A percentile compares a stretch with the other conserved stretches of the same genome.
These are phyloP conservation scores for Eremophila alpestris DNA, from an alignment of 2,797 vertebrate species.

Conservation along the genomic window DNA sequence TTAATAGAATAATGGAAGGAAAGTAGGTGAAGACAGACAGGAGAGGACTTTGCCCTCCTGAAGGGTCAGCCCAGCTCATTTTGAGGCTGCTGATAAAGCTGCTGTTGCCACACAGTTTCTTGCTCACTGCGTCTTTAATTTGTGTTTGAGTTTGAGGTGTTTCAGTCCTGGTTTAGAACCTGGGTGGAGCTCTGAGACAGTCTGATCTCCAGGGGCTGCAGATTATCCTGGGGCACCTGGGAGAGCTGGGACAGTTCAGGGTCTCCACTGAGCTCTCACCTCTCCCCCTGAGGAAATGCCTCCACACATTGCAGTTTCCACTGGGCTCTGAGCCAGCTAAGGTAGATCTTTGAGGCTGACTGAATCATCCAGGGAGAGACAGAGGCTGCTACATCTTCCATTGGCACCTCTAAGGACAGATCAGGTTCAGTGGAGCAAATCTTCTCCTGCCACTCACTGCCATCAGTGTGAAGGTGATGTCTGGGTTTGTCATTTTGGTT, in stretches of 20 bases:
- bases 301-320: fast-evolving
- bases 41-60: neutral
- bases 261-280: fast-evolving
- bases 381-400: neutral
- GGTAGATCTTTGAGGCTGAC: neutral
- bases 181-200: neutral
- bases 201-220: neutral
- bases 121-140: fast-evolving
- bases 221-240: fast-evolving
- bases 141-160: neutral
- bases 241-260: neutral
- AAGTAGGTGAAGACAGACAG: neutral
- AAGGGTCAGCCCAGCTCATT: neutral
- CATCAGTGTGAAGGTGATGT: neutral
- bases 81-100: neutral
- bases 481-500: neutral
- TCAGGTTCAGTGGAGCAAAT: neutral
- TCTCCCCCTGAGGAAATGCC: neutral
- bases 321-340: neutral
- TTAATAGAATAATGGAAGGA: neutral
- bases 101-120: neutral
- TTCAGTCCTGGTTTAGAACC: neutral
- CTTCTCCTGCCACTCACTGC: neutral
- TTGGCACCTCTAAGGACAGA: neutral
- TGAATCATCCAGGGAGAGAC: neutral